Conservation (phyloP, 2,888 invertebrate species). For the Doris montereyensis region DNA sequence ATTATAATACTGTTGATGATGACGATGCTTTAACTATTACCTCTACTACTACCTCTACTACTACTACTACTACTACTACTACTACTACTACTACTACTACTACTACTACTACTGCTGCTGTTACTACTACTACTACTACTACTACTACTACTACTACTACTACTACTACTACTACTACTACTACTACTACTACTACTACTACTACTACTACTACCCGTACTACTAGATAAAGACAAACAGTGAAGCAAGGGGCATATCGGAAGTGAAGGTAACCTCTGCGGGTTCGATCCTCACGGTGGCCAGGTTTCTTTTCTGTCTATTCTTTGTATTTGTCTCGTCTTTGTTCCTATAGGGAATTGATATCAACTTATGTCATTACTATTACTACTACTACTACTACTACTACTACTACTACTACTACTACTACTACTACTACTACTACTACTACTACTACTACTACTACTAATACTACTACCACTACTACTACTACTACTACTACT, state of each 20-base stretch:
- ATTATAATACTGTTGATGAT: not conserved
- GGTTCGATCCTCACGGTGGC: too few species aligned
- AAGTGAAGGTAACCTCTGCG: too few species aligned
- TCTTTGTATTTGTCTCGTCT: too few species aligned
- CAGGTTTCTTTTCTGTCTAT: too few species aligned
- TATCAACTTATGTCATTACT: not conserved
- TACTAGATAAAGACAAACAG: too few species aligned
- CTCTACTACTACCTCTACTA: slow-evolving; percentile 16
- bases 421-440: slow-evolving; percentile 20
- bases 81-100: slow-evolving; percentile 20
- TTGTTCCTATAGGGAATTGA: too few species aligned
- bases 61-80: slow-evolving; percentile 20
- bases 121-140: not conserved
- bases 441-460: slow-evolving; percentile 17
- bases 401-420: slow-evolving; percentile 12
- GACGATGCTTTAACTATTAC: not conserved
- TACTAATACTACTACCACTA: not conserved
- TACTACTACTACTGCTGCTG: slow-evolving; percentile 4
- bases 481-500: not conserved
- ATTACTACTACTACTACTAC: slow-evolving; percentile 8
- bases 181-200: not conserved
- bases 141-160: not conserved
- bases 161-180: not conserved
- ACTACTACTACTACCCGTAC: not conserved
- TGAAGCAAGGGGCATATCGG: too few species aligned